A percentile compares a stretch with the other conserved stretches of the same genome.
phyloP scores from a whole-genome alignment of 2,113 vertebrate species.

The Hipposideros armiger region DNA sequence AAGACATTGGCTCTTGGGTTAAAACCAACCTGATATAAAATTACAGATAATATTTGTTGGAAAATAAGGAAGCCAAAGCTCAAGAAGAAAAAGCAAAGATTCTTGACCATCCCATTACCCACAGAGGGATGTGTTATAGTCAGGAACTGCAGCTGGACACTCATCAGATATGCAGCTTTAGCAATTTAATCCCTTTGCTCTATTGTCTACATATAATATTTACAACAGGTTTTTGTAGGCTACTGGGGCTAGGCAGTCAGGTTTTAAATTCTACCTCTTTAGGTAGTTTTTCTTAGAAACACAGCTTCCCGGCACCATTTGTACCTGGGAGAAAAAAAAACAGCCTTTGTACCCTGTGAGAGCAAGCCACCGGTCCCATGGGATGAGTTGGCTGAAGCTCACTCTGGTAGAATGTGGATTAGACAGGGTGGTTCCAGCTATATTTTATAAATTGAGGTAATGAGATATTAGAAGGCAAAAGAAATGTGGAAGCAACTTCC shows the following conservation, averaged over 20 bases:
- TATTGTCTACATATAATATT: not conserved
- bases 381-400: too few relatives aligned
- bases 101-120: not conserved
- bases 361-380: accelerated
- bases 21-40: not conserved
- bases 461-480: not conserved
- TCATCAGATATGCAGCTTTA: not conserved
- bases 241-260: not conserved
- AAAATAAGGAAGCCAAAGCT: not conserved
- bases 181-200: not conserved
- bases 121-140: not conserved
- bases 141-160: not conserved
- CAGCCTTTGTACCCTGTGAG: not conserved
- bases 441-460: not conserved
- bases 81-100: not conserved
- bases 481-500: not conserved
- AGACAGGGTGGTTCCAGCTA: not conserved
- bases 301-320: not conserved
- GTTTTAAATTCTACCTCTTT: not conserved
- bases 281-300: not conserved
- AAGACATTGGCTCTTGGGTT: not conserved
- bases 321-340: not conserved
- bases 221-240: not conserved
- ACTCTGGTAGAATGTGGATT: not conserved
- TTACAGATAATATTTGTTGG: not conserved